These are phyloP conservation scores for Neuroscelio doddi DNA, from an alignment of 2,888 invertebrate genomes.

Conservation along the genomic window DNA sequence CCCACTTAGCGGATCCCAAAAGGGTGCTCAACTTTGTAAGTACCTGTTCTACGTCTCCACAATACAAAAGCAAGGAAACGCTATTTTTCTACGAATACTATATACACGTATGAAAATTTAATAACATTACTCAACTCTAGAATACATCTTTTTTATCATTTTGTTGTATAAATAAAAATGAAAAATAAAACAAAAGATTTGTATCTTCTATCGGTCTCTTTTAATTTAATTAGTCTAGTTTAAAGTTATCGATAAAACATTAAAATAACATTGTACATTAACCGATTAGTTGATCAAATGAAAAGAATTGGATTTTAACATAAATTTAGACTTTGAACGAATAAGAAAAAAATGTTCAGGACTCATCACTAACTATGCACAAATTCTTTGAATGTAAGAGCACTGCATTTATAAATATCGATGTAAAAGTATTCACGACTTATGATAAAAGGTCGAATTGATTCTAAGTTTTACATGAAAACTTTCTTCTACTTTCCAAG, in stretches of 20 bases:
- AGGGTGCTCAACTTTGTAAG: conserved; percentile 54
- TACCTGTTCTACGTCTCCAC: conserved; percentile 34
- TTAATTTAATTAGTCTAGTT: no score
- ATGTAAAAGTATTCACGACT: conserved; percentile 23
- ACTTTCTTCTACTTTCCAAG: conserved; percentile 39
- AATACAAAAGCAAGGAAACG: conserved; percentile 25
- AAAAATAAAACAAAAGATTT: no score
- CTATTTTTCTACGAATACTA: conserved; percentile 7
- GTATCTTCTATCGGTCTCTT: no score
- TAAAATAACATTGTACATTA: no score
- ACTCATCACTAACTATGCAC: background rate
- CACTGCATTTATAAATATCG: conserved; percentile 32
- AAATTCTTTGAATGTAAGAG: background rate
- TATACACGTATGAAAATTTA: no score
- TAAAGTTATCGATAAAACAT: no score
- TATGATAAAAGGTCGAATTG: conserved; percentile 36
- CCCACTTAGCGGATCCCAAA: conserved; percentile 59
- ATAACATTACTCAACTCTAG: conserved; percentile 13
- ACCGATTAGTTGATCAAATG: no score
- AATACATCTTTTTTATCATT: no score
- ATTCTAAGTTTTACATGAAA: conserved; percentile 40
- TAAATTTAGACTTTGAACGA: no score
- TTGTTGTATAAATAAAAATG: no score
- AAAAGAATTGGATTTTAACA: no score
- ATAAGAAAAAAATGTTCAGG: no score